phyloP scores from a whole-genome alignment of 2,888 invertebrate genomes.

The Stenolophus ochropezus region DNA sequence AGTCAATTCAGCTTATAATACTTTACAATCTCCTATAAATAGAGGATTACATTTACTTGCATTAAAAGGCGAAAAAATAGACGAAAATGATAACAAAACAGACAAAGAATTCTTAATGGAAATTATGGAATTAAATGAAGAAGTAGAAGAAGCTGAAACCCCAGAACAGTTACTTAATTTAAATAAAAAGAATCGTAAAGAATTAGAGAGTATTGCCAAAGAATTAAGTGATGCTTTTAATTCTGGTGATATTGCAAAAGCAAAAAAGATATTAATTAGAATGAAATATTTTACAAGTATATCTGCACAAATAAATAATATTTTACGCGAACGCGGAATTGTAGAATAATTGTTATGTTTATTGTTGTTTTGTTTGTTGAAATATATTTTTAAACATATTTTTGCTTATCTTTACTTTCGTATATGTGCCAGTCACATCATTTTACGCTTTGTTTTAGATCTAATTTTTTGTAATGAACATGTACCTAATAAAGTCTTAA shows the following conservation, averaged over 20 bases:
- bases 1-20: constrained; percentile 92
- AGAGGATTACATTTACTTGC: constrained; percentile 89
- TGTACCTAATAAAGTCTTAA: too few species aligned
- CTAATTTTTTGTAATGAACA: too few species aligned
- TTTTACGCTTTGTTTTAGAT: too few species aligned
- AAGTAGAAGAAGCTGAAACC: constrained; percentile 81
- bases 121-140: constrained; percentile 94
- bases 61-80: constrained; percentile 82
- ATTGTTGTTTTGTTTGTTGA: background rate
- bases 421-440: too few species aligned
- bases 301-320: constrained; percentile 83
- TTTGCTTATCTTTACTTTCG: too few species aligned
- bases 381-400: constrained; percentile 27
- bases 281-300: constrained; percentile 92
- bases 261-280: constrained; percentile 80
- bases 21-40: constrained; percentile 82
- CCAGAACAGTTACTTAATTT: constrained; percentile 77
- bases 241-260: constrained; percentile 78
- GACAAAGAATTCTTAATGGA: constrained; percentile 72
- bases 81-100: constrained; percentile 69
- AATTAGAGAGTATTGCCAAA: constrained; percentile 75
- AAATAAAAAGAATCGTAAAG: constrained; percentile 76
- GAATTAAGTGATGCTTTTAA: constrained; percentile 81
- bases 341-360: constrained; percentile 73
- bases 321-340: constrained; percentile 77